Evolutionary conservation across 2,888 invertebrate species (phyloP).

Genomic region (Syrista parreyssii): DNA sequence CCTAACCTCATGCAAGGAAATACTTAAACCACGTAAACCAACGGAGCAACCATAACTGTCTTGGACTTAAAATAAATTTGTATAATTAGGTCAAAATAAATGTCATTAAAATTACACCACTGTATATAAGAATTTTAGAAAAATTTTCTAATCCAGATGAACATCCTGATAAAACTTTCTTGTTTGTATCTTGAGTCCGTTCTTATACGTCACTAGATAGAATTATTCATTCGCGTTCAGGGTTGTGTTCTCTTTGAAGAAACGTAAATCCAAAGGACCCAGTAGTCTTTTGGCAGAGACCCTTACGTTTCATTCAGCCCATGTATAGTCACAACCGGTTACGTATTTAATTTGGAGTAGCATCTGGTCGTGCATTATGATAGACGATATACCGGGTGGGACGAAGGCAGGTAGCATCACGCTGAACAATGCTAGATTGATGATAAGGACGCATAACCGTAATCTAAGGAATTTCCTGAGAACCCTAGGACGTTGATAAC

Average conservation of each 20-base stretch:
- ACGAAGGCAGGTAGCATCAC: not conserved
- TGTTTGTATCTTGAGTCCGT: not conserved
- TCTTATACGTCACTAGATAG: not conserved
- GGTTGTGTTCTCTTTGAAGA: not conserved
- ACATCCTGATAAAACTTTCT: not conserved
- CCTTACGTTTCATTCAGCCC: not conserved
- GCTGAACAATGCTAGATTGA: not conserved
- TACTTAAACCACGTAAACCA: conserved; percentile 2
- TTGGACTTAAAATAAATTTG: conserved; percentile 8
- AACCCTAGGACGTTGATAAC: not conserved
- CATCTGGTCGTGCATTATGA: not conserved
- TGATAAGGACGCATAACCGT: not conserved
- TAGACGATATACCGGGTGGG: not conserved
- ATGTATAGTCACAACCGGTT: not conserved
- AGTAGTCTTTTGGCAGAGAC: not conserved
- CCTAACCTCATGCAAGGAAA: conserved; percentile 28
- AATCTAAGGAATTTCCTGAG: not conserved
- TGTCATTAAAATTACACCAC: not conserved
- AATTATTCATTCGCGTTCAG: not conserved
- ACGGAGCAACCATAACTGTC: conserved; percentile 2
- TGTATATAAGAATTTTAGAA: not conserved
- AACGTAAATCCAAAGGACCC: not conserved
- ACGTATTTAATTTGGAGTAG: not conserved
- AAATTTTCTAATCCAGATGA: not conserved
- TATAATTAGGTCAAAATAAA: not conserved